These are phyloP conservation scores for Idaea biselata DNA, from an alignment of 2,888 invertebrate genomes.

Conservation along the genomic window DNA sequence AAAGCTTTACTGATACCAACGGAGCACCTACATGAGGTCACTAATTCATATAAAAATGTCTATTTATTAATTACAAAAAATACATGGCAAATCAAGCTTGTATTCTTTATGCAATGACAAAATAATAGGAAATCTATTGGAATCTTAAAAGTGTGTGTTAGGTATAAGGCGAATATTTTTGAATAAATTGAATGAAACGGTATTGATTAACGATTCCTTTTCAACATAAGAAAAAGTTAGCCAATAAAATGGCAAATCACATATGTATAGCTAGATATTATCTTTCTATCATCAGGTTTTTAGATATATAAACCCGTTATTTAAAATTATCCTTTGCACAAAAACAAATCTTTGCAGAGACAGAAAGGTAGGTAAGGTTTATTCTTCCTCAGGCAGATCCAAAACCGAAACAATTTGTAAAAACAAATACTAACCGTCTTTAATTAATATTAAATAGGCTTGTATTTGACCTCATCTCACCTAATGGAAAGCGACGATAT, in stretches of 20 bases:
- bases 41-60: not conserved
- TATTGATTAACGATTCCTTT: not conserved
- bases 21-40: not conserved
- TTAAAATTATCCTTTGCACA: slow-evolving; percentile 6
- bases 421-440: too few relatives aligned
- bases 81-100: slow-evolving; percentile 15
- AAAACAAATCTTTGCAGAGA: not conserved
- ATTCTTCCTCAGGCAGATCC: not conserved
- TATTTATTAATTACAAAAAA: slow-evolving; percentile 22
- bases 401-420: too few relatives aligned
- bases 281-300: not conserved
- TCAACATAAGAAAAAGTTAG: not conserved
- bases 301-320: slow-evolving; percentile 14
- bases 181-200: not conserved
- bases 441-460: too few relatives aligned
- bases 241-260: not conserved
- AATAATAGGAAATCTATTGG: not conserved
- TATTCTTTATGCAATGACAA: not conserved
- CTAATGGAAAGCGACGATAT: too few relatives aligned
- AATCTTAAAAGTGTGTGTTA: not conserved
- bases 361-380: not conserved
- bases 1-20: not conserved
- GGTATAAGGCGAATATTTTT: not conserved
- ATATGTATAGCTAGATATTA: not conserved
- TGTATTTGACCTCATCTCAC: too few relatives aligned